A percentile compares a stretch with the other conserved stretches of the same genome.
These are phyloP conservation scores for Pseudomugil gertrudae DNA, from an alignment of 2,797 vertebrate genomes.

Conservation along the genomic window DNA sequence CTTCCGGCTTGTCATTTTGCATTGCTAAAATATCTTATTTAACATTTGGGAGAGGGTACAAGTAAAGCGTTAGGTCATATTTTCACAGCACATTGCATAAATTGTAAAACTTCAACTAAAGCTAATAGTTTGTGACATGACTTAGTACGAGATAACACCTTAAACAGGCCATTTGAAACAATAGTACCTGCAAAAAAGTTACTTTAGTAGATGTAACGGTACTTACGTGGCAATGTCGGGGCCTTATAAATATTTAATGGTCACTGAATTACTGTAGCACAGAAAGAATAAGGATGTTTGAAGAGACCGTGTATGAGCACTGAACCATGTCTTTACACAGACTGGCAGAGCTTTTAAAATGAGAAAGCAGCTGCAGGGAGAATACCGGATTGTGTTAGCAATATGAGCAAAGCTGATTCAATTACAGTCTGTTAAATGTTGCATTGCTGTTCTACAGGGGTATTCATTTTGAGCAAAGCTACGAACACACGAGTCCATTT, in stretches of 20 bases:
- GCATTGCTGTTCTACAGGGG: not conserved
- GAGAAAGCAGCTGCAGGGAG: not conserved
- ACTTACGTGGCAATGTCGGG: not conserved
- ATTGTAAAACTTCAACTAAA: too few relatives aligned
- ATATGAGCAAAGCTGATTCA: constrained; percentile 1
- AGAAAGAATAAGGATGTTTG: not conserved
- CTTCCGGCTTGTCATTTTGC: too few relatives aligned
- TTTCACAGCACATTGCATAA: too few relatives aligned
- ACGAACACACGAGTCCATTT: not conserved
- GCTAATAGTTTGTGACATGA: too few relatives aligned
- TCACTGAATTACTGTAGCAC: not conserved
- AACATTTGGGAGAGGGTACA: too few relatives aligned
- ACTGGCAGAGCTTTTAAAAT: not conserved
- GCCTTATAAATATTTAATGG: not conserved
- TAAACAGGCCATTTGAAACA: not conserved
- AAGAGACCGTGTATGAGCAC: not conserved
- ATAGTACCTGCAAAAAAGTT: not conserved
- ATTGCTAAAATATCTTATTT: too few relatives aligned
- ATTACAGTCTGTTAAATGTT: not conserved
- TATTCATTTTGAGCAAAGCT: not conserved
- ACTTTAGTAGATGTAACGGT: not conserved
- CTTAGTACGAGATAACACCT: too few relatives aligned
- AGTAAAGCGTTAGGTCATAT: too few relatives aligned
- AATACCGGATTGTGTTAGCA: not conserved
- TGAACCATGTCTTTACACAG: constrained; percentile 1